These are phyloP conservation scores for Drosophila mayri DNA, from an alignment of 1,140 invertebrate genomes.

Conservation along the genomic window DNA sequence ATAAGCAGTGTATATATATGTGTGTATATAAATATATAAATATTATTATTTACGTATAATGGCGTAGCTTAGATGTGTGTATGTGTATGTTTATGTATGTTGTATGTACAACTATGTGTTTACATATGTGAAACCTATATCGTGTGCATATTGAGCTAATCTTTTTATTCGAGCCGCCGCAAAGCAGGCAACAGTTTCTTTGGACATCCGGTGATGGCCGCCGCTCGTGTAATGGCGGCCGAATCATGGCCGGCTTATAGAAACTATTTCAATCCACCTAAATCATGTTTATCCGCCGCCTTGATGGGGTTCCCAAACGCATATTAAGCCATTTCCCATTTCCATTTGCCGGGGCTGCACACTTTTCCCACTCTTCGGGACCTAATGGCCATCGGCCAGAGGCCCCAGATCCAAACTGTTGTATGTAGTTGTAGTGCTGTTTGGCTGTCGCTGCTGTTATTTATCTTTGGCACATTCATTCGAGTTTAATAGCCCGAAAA, in stretches of 20 bases:
- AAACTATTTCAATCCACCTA: conserved; percentile 82
- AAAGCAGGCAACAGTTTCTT: conserved; percentile 68
- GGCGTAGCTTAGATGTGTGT: conserved; percentile 11
- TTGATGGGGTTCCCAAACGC: conserved; percentile 65
- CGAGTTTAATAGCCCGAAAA: conserved; percentile 84
- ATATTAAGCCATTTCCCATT: conserved; percentile 73
- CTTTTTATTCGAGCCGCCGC: conserved; percentile 45
- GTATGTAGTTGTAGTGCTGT: conserved; percentile 64
- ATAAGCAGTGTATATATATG: conserved; percentile 45
- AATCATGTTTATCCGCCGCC: conserved; percentile 79
- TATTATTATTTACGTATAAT: conserved; percentile 44
- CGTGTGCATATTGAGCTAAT: conserved; percentile 45
- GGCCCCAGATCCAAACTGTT: conserved; percentile 11
- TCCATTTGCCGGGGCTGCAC: conserved; percentile 49
- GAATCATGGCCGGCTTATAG: conserved; percentile 38
- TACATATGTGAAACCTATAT: conserved; percentile 30
- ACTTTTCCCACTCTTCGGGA: conserved; percentile 18
- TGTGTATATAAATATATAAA: conserved; percentile 38
- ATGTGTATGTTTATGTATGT: conserved; percentile 16
- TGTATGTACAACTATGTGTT: conserved; percentile 59
- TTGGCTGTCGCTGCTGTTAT: conserved; percentile 81
- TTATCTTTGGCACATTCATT: conserved; percentile 84
- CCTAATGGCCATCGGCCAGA: conserved; percentile 38
- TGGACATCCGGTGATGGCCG: conserved; percentile 38
- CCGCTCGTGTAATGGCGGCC: conserved; percentile 47